These are phyloP conservation scores for Lampris incognitus DNA, from an alignment of 2,113 vertebrate genomes.

Conservation along the genomic window DNA sequence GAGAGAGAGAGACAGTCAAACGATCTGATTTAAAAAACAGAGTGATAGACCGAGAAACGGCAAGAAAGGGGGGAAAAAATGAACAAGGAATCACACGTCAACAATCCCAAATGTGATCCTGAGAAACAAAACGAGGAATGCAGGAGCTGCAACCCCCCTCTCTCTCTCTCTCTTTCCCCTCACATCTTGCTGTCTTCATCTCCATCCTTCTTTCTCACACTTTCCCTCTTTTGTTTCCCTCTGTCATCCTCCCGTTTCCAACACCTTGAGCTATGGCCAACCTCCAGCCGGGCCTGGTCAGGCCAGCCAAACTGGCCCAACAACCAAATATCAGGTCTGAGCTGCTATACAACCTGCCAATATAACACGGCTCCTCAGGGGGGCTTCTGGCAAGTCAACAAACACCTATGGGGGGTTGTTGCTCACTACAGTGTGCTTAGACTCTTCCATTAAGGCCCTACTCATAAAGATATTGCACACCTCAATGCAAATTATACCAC, in stretches of 20 bases:
- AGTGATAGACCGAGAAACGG: not conserved
- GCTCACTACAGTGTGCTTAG: not conserved
- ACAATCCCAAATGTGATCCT: not conserved
- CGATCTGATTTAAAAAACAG: not conserved
- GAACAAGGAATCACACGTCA: not conserved
- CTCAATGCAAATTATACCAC: not conserved
- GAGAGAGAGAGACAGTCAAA: not conserved
- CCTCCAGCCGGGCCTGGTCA: not conserved
- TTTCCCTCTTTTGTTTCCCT: not conserved
- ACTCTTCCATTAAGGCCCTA: not conserved
- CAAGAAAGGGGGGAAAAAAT: not conserved
- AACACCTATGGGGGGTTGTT: not conserved
- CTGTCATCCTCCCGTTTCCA: not conserved
- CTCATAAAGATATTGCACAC: not conserved
- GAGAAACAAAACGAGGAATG: not conserved
- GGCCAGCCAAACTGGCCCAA: not conserved
- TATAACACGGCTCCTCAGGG: not conserved
- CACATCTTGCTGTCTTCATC: not conserved
- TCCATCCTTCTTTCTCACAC: not conserved
- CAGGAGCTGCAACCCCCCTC: not conserved
- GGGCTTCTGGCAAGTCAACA: not conserved
- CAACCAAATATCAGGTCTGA: not conserved
- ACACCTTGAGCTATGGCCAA: conserved; percentile 10
- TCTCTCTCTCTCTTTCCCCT: not conserved
- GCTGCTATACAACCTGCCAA: not conserved